Evolutionary conservation across 35 echinoderm and acorn worm genomes (phyloP).

Genomic region (Holothuria glaberrima): DNA sequence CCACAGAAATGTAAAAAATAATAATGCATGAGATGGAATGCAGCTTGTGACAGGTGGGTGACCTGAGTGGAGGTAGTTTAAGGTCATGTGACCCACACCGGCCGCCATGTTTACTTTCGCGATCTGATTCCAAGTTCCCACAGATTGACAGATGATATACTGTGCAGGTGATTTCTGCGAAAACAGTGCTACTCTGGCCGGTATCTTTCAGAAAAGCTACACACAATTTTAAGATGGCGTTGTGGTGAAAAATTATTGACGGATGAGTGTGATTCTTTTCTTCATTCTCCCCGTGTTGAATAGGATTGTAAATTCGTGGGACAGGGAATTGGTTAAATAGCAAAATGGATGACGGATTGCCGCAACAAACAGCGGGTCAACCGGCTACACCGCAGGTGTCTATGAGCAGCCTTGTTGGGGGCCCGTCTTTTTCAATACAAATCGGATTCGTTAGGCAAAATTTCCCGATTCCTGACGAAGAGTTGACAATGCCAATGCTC

Average conservation of each 20-base stretch:
- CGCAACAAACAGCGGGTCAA: background rate
- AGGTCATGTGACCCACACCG: slow-evolving; percentile 41
- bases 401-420: slow-evolving; percentile 4
- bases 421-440: slow-evolving; percentile 27
- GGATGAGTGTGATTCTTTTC: too few relatives aligned
- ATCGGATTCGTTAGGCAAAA: slow-evolving; percentile 49
- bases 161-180: too few relatives aligned
- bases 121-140: background rate
- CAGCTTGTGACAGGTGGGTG: slow-evolving; percentile 15
- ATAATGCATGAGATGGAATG: too few relatives aligned
- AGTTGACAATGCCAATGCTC: slow-evolving; percentile 28
- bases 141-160: too few relatives aligned
- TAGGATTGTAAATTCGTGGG: too few relatives aligned
- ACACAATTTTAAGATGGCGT: background rate
- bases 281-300: too few relatives aligned
- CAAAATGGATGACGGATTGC: slow-evolving; percentile 13
- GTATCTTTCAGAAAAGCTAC: background rate
- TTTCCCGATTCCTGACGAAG: slow-evolving; percentile 25
- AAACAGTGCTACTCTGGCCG: too few relatives aligned
- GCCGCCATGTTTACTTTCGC: slow-evolving; percentile 54
- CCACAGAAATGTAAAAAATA: too few relatives aligned
- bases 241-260: too few relatives aligned
- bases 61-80: slow-evolving; percentile 10
- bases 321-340: too few relatives aligned
- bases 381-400: slow-evolving; percentile 38